Base-by-base conservation (phyloP, 1,140 invertebrate species). In the Drosophila mauritiana region DNA sequence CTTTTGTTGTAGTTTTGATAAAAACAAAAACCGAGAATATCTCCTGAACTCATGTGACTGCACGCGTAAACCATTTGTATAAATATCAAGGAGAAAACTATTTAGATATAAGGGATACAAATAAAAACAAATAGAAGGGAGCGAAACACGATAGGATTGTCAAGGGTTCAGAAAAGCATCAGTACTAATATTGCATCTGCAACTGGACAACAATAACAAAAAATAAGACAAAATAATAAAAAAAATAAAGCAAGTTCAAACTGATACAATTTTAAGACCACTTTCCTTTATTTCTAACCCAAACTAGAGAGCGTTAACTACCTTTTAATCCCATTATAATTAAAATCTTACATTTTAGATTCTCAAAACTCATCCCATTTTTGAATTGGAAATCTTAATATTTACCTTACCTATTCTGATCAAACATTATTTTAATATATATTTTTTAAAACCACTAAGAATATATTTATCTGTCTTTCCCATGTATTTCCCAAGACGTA, bases 31-130 rank as follows among this genome's bases (percentile, higher is more conserved):
- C 49, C 8, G 13, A 57, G 54, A 56, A 79, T 82, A 72, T 62
- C 45, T 83, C 45, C 39, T 73, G 73, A 80, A 90, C 64, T 89
- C 80, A 84, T 70, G 80, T 80, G 77, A 74, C 80, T 84, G 84
- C 67, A 73, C 67, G 68, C 77, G 34, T 49, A 80, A 48, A 48
- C 13, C 40, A 40, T 22, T 22, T 22, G 20, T 15, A 42, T 55
- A 56, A 40, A 61, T 25, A 72, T 53, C 31, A 56, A 73, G 42
- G 46, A 45, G 54, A 73, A 62, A 72, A 62, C 63, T 69, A 51
- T 57, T 48, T 84, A 84, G 68, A 80, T 84, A 84, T 89, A 89
- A 84, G 68, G 42, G 13, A 37, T 57, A 49, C 62, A 64, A 51
- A 65, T 55, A 61, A 34, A 64, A 64, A 67, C 27, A 64, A 67